Percentiles rank a stretch among this genome's conserved stretches.
These are phyloP conservation scores for Cyphomyrus plagiostoma DNA, from an alignment of 2,113 vertebrate genomes.

Conservation along the genomic window DNA sequence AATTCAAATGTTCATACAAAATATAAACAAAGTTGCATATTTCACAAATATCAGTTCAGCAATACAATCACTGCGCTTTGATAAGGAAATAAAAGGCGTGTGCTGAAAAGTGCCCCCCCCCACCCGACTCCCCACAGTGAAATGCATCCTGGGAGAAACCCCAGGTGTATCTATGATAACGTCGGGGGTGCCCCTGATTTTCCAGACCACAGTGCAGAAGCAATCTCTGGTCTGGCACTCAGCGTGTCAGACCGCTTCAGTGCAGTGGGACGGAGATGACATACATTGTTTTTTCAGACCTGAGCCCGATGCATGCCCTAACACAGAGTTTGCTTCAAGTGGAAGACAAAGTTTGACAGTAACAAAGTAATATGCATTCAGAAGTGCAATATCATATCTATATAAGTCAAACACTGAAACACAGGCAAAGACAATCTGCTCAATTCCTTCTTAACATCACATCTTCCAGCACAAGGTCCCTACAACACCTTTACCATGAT, in stretches of 20 bases:
- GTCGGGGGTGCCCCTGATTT: slow-evolving; percentile 18
- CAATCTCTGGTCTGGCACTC: slow-evolving; percentile 32
- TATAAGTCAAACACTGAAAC: slow-evolving; percentile 35
- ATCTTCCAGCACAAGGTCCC: slow-evolving; percentile 5
- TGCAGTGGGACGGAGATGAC: slow-evolving; percentile 5
- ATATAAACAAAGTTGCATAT: slow-evolving; percentile 38
- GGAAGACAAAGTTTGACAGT: slow-evolving; percentile 36
- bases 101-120: neutral
- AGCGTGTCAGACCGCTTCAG: neutral
- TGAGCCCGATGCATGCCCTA: neutral
- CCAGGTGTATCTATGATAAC: slow-evolving; percentile 23
- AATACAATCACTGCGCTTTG: slow-evolving; percentile 30
- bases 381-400: slow-evolving; percentile 44
- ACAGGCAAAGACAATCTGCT: slow-evolving; percentile 13
- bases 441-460: neutral
- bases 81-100: slow-evolving; percentile 17
- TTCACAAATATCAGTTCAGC: slow-evolving; percentile 39
- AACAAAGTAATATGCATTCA: slow-evolving; percentile 32
- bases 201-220: neutral
- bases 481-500: neutral
- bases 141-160: slow-evolving; percentile 37
- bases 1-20: slow-evolving; percentile 26
- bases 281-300: neutral
- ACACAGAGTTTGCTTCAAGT: slow-evolving; percentile 21
- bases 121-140: slow-evolving; percentile 19